Conservation (phyloP, 1,140 invertebrate genomes). For the Drosophila malerkotliana region DNA sequence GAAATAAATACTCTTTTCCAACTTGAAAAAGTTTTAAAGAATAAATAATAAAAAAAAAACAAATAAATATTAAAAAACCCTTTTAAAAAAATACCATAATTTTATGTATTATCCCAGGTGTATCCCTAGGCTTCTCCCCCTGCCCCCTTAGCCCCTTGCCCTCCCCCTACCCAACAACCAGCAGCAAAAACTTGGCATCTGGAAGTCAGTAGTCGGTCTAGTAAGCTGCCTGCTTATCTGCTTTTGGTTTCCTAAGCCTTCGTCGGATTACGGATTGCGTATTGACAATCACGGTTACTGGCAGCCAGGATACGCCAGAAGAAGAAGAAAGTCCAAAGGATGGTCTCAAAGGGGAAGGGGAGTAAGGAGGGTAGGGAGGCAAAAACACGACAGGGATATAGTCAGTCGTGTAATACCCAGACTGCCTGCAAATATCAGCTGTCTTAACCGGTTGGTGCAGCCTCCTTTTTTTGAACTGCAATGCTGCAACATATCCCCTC, state of each 20-base stretch:
- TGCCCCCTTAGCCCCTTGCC: neutral
- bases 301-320: constrained; percentile 1
- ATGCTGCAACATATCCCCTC: neutral
- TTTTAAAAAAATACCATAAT: too few relatives aligned
- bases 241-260: constrained; percentile 42
- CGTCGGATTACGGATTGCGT: constrained; percentile 46
- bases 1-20: too few relatives aligned
- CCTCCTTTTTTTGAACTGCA: constrained; percentile 37
- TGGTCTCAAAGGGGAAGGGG: neutral
- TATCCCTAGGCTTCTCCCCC: neutral
- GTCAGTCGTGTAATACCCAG: constrained; percentile 18
- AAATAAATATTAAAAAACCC: too few relatives aligned
- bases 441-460: constrained; percentile 32
- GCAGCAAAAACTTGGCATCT: constrained; percentile 26
- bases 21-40: too few relatives aligned
- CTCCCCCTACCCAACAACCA: neutral
- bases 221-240: constrained; percentile 41
- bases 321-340: too few relatives aligned
- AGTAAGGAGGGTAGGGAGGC: neutral
- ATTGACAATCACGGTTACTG: constrained; percentile 38
- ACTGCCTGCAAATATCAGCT: constrained; percentile 40
- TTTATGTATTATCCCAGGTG: neutral
- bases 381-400: neutral
- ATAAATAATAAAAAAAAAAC: too few relatives aligned
- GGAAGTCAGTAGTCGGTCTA: constrained; percentile 24